Evolutionary conservation across 2,888 invertebrate genomes (phyloP), one percentile per base, ranked within the genome.

Genomic region (Meliscaeva auricollis): DNA sequence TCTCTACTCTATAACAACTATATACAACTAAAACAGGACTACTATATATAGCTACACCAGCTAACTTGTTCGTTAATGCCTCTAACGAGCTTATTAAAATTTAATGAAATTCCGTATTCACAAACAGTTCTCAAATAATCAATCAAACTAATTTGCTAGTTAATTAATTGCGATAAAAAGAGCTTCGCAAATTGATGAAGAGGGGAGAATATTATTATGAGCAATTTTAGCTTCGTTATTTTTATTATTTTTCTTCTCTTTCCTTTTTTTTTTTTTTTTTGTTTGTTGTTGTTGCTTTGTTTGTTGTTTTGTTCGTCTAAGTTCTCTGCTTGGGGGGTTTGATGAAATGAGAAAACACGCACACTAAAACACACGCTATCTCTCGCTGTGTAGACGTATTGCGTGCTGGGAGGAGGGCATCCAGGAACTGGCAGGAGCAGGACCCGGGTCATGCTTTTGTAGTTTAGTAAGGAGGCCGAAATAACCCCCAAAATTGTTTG

Each of bases 111-210:
- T 85, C 73, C 76, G 72, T 85, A 85, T 85, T 85, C 85, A 85
- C 85, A 85, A 85, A 81, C 85, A 85, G 85, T 68, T 85, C 85
- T 81, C 85, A 85, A 85, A 85, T 85, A 85, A 85, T 85, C 85
- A 85, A 81, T 85, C 85, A 85, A 85, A 85, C 85, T 85, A 85
- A 85, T 85, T 85, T 85, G 85, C 81, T 85, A 85, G 85, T 85
- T 85, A 85, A 85, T 85, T 85, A 85, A 81, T 85, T 85, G 73
- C 85, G 68, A 85, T 85, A 81, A 85, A 84, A 85, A 85, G 81
- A 85, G 76, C 81, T 81, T 76, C 85, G 85, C 80, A 85, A 85
- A 69, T 85, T 81, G 76, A 56, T 46, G 70, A 20, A 52, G 15
- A 60, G 70, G 38, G 8, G 22, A 2, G 15, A 30, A 13, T 30